phyloP scores from a whole-genome alignment of 1,140 invertebrate species.

The Dryas iulia region DNA sequence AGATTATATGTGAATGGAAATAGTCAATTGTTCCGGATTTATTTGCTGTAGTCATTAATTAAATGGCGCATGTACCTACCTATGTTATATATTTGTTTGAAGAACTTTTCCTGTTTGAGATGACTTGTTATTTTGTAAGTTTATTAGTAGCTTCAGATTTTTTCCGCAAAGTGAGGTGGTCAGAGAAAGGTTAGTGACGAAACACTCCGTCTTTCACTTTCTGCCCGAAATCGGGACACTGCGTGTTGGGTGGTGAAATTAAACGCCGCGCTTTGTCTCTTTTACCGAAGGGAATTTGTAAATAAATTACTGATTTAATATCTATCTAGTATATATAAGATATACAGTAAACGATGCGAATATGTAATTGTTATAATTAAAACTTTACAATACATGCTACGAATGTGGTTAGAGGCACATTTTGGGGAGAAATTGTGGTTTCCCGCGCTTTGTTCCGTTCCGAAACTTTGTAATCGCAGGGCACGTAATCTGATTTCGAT shows the following conservation, averaged over 20 bases:
- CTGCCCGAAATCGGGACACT: too few species aligned
- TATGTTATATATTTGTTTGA: not conserved
- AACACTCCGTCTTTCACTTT: too few species aligned
- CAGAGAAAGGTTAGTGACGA: too few species aligned
- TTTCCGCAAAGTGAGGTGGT: too few species aligned
- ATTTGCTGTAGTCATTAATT: constrained; percentile 7
- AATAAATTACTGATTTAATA: too few species aligned
- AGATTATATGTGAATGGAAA: constrained; percentile 6
- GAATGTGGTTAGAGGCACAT: constrained; percentile 37
- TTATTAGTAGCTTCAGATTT: too few species aligned
- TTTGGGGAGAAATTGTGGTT: constrained; percentile 56
- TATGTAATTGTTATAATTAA: constrained; percentile 8
- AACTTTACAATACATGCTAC: constrained; percentile 36
- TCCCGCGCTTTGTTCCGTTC: constrained; percentile 46
- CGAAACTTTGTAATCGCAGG: constrained; percentile 65
- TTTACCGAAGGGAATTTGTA: too few species aligned
- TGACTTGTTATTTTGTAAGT: too few species aligned
- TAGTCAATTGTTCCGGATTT: not conserved
- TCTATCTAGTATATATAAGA: too few species aligned
- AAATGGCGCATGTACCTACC: not conserved
- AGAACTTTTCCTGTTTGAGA: not conserved
- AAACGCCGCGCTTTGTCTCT: too few species aligned
- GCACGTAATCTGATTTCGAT: constrained; percentile 69
- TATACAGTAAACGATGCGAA: not conserved
- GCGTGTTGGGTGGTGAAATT: too few species aligned